phyloP scores from a whole-genome alignment of 1,140 invertebrate species.

The Rhopalosiphum maidis region DNA sequence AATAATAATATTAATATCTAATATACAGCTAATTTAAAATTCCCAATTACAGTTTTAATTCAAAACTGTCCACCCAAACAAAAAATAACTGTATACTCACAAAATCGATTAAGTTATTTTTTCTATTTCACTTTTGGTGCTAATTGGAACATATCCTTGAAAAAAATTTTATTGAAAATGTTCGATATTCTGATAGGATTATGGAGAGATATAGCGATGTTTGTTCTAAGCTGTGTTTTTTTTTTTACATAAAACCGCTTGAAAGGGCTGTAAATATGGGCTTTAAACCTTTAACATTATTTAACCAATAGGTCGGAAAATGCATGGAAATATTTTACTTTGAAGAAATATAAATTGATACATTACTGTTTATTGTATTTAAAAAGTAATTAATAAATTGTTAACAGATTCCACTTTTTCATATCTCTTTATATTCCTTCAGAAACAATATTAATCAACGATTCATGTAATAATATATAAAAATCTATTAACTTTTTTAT shows the following conservation, averaged over 20 bases:
- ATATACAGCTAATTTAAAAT: not conserved
- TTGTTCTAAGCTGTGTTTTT: not conserved
- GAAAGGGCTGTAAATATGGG: not conserved
- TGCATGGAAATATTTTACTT: not conserved
- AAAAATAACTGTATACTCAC: not conserved
- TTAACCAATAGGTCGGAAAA: not conserved
- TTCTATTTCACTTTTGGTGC: not conserved
- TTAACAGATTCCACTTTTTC: not conserved
- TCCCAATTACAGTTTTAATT: not conserved
- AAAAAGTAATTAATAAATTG: not conserved
- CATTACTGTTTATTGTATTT: not conserved
- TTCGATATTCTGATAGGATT: not conserved
- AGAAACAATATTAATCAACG: not conserved
- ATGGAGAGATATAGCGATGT: not conserved
- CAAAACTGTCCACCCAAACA: not conserved
- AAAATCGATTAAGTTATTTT: not conserved
- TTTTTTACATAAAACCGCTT: not conserved
- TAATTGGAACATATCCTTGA: not conserved
- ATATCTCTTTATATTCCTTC: not conserved
- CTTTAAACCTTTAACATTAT: not conserved
- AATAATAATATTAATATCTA: too few relatives aligned
- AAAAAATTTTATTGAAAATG: not conserved
- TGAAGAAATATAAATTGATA: not conserved
- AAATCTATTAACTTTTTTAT: not conserved
- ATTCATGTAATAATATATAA: not conserved